A percentile compares a stretch with the other conserved stretches of the same genome.
Conservation (phyloP, 2,888 invertebrate genomes). For the Macroteleia sp. region DNA sequence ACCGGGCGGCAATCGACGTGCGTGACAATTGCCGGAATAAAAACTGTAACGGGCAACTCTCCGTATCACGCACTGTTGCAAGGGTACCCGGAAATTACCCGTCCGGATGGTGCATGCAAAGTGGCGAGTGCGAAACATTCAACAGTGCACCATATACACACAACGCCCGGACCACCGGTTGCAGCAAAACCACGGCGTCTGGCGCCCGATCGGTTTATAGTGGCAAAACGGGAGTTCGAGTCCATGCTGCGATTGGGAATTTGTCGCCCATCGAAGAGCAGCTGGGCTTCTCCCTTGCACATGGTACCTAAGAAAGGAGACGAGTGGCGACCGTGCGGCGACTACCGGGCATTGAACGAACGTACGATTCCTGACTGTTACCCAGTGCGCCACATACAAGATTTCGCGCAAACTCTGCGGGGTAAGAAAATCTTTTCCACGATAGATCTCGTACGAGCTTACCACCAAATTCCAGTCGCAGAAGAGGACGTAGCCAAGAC, state of each 20-base stretch:
- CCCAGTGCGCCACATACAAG: neutral
- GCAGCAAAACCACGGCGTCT: too few species aligned
- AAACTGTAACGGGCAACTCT: neutral
- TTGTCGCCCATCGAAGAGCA: too few species aligned
- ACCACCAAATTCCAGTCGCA: neutral
- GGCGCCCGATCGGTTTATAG: too few species aligned
- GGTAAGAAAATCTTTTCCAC: too few species aligned
- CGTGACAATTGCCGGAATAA: neutral
- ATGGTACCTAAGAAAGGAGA: too few species aligned
- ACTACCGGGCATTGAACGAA: too few species aligned
- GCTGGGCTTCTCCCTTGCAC: too few species aligned
- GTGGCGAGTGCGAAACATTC: neutral
- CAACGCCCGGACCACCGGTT: neutral
- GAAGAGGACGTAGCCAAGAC: neutral
- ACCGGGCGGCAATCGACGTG: neutral
- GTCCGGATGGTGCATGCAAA: neutral
- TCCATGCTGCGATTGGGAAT: too few species aligned
- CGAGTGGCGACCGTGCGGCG: too few species aligned
- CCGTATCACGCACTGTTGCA: neutral
- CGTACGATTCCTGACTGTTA: conserved; percentile 72
- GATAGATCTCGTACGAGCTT: too few species aligned
- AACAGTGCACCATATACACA: neutral
- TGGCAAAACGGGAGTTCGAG: too few species aligned
- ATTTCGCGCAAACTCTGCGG: neutral
- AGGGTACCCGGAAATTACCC: neutral